Evolutionary conservation across 2,113 vertebrate genomes (phyloP).

Genomic region (Dendropsophus ebraccatus): DNA sequence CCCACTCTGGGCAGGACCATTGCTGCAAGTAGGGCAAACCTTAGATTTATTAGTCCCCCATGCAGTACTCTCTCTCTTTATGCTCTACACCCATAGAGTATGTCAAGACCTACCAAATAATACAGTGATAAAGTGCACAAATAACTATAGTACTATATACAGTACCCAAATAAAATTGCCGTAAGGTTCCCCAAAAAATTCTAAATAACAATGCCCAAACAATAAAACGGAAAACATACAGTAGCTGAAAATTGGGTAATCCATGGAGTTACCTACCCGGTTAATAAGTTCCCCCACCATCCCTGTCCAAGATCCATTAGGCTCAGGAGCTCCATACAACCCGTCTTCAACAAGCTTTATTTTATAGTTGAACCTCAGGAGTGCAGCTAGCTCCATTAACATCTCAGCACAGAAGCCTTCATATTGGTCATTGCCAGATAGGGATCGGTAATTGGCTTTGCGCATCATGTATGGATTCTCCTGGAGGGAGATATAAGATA

Average conservation of each 20-base stretch:
- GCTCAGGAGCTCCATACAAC: slow-evolving; percentile 85
- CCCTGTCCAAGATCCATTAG: slow-evolving; percentile 92
- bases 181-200: not conserved
- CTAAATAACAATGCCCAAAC: not conserved
- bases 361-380: slow-evolving; percentile 86
- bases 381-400: slow-evolving; percentile 83
- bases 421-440: slow-evolving; percentile 82
- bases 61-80: not conserved
- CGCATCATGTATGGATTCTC: slow-evolving; percentile 92
- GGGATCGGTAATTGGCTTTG: slow-evolving; percentile 79
- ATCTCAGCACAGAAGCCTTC: slow-evolving; percentile 95
- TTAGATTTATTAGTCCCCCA: not conserved
- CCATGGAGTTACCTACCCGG: slow-evolving; percentile 72
- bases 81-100: too few species aligned
- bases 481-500: slow-evolving; percentile 66
- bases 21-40: not conserved
- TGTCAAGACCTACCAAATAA: too few species aligned
- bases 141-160: not conserved
- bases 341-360: slow-evolving; percentile 90
- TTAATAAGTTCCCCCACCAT: slow-evolving; percentile 95
- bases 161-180: not conserved
- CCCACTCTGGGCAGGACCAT: not conserved
- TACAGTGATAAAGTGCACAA: too few species aligned
- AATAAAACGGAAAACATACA: not conserved
- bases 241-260: not conserved